These are phyloP conservation scores for Caenorhabditis wallacei DNA, from an alignment of 2,888 invertebrate species.

Conservation along the genomic window DNA sequence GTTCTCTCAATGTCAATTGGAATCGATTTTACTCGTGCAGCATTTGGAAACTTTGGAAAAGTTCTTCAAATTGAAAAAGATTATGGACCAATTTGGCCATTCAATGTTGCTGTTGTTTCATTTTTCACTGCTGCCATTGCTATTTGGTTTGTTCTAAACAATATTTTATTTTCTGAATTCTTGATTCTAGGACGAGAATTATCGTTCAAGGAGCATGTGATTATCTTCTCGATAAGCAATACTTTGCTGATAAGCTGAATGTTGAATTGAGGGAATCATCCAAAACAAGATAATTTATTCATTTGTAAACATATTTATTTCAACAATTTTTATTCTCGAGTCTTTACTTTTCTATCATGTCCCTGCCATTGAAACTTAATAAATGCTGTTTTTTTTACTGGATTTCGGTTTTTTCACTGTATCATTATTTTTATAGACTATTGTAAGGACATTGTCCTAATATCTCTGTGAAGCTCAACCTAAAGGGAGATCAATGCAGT, in stretches of 20 bases:
- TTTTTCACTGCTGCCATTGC: constrained; percentile 81
- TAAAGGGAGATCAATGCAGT: no score
- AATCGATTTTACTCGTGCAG: constrained; percentile 75
- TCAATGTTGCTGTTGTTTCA: constrained; percentile 80
- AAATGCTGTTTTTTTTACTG: background rate
- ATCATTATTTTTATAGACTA: no score
- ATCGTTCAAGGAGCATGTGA: constrained; percentile 80
- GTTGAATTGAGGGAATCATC: constrained; percentile 59
- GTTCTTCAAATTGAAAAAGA: constrained; percentile 76
- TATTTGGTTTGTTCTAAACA: constrained; percentile 75
- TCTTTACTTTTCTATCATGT: constrained; percentile 3
- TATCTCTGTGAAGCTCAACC: no score
- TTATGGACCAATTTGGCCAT: constrained; percentile 83
- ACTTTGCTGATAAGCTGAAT: constrained; percentile 70
- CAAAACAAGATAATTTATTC: constrained; percentile 55
- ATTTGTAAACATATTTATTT: background rate
- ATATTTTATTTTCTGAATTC: background rate
- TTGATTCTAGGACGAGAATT: constrained; percentile 72
- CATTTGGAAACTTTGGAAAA: constrained; percentile 73
- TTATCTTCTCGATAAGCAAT: constrained; percentile 80
- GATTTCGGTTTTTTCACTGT: no score
- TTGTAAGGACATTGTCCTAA: no score
- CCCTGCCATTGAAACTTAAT: constrained; percentile 4
- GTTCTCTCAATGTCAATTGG: constrained; percentile 81
- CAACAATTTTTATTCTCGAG: background rate